phyloP scores from a whole-genome alignment of 2,888 invertebrate species.

The Drosophila macrospina region DNA sequence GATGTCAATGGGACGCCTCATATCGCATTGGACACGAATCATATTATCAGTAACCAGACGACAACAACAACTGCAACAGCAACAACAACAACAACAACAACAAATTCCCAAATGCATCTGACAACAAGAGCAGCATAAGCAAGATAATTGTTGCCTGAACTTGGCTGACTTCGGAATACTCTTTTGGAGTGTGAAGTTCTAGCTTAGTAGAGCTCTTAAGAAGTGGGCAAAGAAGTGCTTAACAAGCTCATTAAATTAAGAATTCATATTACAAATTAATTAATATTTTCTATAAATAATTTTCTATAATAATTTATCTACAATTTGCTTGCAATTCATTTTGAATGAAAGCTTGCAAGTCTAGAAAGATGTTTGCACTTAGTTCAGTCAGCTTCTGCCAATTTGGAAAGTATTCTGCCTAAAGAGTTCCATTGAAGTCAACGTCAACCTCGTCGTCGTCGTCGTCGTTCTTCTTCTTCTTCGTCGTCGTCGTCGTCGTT shows the following conservation, averaged over 20 bases:
- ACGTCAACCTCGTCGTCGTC: not conserved
- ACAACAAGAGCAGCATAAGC: conserved; percentile 25
- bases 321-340: too few relatives aligned
- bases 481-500: not conserved
- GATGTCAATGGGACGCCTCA: conserved; percentile 57
- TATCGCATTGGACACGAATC: conserved; percentile 75
- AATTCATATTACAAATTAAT: not conserved
- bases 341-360: not conserved
- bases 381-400: not conserved
- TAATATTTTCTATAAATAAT: not conserved
- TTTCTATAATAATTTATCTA: too few relatives aligned
- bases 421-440: not conserved
- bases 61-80: conserved; percentile 25
- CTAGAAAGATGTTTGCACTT: not conserved
- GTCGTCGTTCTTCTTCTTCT: not conserved
- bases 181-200: not conserved
- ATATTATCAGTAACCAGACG: conserved; percentile 66
- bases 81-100: conserved; percentile 33
- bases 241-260: not conserved
- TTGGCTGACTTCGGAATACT: conserved; percentile 22
- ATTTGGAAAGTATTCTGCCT: not conserved
- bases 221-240: too few relatives aligned
- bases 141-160: not conserved
- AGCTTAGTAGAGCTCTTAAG: too few relatives aligned
- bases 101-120: conserved; percentile 52